These are phyloP conservation scores for Ptychoptera contaminata DNA, from an alignment of 2,888 invertebrate genomes.

Conservation along the genomic window DNA sequence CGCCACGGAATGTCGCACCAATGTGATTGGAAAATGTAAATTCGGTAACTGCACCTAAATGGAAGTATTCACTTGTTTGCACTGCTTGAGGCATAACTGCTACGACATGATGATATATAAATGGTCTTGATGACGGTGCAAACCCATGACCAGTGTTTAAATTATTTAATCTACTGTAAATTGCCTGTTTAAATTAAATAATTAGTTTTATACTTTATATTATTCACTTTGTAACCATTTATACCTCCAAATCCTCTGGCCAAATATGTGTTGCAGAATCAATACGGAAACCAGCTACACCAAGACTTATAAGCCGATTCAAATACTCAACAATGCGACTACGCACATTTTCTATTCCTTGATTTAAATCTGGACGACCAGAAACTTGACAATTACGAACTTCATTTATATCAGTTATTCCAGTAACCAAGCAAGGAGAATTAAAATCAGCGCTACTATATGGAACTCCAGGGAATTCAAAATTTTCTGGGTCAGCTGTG, in stretches of 20 bases:
- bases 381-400: conserved; percentile 26
- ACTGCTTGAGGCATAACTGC: conserved; percentile 26
- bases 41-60: conserved; percentile 1
- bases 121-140: conserved; percentile 31
- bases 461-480: conserved; percentile 38
- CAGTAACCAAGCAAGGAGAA: conserved; percentile 28
- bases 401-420: conserved; percentile 36
- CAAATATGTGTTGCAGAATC: conserved; percentile 38
- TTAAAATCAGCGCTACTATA: conserved; percentile 41
- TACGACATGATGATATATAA: conserved; percentile 40
- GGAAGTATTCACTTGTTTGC: conserved; percentile 10
- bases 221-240: not conserved
- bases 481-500: conserved; percentile 32
- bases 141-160: conserved; percentile 35
- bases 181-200: conserved; percentile 16
- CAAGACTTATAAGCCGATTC: conserved; percentile 33
- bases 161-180: conserved; percentile 33
- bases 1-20: not conserved
- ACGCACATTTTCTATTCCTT: conserved; percentile 32
- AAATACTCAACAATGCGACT: conserved; percentile 33
- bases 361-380: conserved; percentile 36
- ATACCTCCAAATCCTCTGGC: conserved; percentile 37
- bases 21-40: not conserved
- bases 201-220: no score
- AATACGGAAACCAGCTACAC: conserved; percentile 40